Percentiles rank a stretch among this genome's conserved stretches.
Conservation (phyloP, 1,140 invertebrate genomes). For the Rhagoletis pomonella region DNA sequence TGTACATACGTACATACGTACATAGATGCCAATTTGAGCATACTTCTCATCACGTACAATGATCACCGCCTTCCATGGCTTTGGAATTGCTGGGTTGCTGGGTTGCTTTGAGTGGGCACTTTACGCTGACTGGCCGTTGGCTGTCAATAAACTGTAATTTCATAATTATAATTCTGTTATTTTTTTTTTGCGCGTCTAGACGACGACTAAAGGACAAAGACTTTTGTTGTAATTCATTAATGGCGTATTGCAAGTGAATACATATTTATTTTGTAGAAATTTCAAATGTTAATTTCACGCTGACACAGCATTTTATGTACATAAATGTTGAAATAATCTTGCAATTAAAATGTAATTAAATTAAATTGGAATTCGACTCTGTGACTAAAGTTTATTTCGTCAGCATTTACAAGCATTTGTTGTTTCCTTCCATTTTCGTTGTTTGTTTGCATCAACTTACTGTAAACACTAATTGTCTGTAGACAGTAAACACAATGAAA, state of each 20-base stretch:
- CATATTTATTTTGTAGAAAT: neutral
- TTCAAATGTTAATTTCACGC: neutral
- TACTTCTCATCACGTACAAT: neutral
- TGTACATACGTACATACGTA: neutral
- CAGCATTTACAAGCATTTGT: too few species aligned
- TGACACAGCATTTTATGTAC: neutral
- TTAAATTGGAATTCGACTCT: neutral
- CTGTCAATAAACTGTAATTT: slow-evolving; percentile 39
- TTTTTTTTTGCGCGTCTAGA: neutral
- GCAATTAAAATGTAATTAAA: slow-evolving; percentile 12
- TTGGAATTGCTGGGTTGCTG: neutral
- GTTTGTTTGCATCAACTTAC: neutral
- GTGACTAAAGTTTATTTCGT: neutral
- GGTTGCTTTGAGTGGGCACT: neutral
- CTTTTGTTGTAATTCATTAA: neutral
- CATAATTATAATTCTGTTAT: neutral
- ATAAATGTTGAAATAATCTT: neutral
- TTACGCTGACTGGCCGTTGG: neutral
- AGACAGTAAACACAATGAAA: neutral
- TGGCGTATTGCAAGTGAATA: neutral
- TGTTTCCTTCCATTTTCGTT: neutral
- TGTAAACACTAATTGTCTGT: neutral
- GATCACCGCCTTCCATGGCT: neutral
- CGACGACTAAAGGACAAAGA: neutral
- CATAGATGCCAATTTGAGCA: neutral